phyloP scores from a whole-genome alignment of 2,888 invertebrate genomes.

The Dorcus hopei region DNA sequence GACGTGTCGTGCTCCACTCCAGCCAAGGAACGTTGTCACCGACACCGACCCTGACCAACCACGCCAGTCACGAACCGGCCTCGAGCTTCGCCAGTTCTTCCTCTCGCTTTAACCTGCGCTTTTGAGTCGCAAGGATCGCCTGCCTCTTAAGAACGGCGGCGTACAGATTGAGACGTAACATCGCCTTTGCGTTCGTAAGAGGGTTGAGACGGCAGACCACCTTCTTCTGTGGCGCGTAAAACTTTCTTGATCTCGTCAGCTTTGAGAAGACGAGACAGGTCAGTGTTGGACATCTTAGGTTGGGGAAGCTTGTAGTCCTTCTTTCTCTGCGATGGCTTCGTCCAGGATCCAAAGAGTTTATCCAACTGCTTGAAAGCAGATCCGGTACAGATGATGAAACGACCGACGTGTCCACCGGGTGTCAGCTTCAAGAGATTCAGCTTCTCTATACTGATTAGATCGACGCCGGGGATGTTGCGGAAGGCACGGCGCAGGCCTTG shows the following conservation, averaged over 20 bases:
- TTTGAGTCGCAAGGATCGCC: constrained; percentile 69
- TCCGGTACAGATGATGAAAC: constrained; percentile 99
- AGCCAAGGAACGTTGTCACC: too few species aligned
- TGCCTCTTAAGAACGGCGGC: constrained; percentile 86
- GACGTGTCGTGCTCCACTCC: too few species aligned
- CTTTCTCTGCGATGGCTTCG: constrained; percentile 73
- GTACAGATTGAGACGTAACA: constrained; percentile 92
- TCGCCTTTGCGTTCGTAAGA: constrained; percentile 80
- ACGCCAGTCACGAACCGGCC: too few species aligned
- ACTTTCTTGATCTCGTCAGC: constrained; percentile 95
- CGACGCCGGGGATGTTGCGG: constrained; percentile 97
- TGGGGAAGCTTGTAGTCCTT: constrained; percentile 91
- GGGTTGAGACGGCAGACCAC: constrained; percentile 93
- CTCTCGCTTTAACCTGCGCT: constrained; percentile 60
- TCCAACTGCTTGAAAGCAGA: constrained; percentile 93
- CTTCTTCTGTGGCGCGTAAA: constrained; percentile 78
- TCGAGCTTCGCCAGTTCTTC: constrained; percentile 63
- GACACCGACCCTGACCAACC: too few species aligned
- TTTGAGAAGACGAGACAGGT: constrained; percentile 87
- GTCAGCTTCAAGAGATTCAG: constrained; percentile 93
- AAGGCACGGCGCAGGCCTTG: constrained; percentile 92
- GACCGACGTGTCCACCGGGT: constrained; percentile 96
- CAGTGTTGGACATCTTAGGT: constrained; percentile 98
- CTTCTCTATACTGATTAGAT: constrained; percentile 81
- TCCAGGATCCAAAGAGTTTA: constrained; percentile 93